Percentiles rank a stretch among this genome's conserved stretches.
These are phyloP conservation scores for Orchesella cincta DNA, from an alignment of 1,140 invertebrate genomes.

Conservation along the genomic window DNA sequence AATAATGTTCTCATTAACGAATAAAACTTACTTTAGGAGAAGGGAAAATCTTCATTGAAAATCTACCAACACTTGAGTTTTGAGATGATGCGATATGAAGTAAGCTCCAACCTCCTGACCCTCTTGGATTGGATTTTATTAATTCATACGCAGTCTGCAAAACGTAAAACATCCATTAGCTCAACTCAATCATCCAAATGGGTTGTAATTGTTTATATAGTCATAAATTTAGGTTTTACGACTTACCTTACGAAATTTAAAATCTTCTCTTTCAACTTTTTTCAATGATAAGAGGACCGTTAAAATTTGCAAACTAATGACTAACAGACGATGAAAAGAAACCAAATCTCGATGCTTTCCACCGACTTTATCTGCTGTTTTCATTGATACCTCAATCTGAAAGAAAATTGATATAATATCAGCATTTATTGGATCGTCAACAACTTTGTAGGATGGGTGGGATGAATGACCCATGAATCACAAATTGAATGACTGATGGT, in stretches of 20 bases:
- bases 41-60: conserved; percentile 75
- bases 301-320: conserved; percentile 74
- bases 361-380: conserved; percentile 5
- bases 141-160: conserved; percentile 63
- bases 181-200: neutral
- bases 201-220: neutral
- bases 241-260: conserved; percentile 51
- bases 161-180: neutral
- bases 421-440: neutral
- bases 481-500: neutral
- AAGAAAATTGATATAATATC: conserved; percentile 5
- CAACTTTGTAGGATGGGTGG: neutral
- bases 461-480: conserved; percentile 20
- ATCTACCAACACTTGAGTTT: conserved; percentile 63
- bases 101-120: conserved; percentile 71
- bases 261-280: conserved; percentile 48
- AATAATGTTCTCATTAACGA: too few relatives aligned
- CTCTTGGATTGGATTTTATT: conserved; percentile 72
- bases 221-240: neutral
- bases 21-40: conserved; percentile 63
- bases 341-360: conserved; percentile 66
- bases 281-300: conserved; percentile 54
- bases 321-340: conserved; percentile 77
- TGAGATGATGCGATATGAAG: conserved; percentile 78
- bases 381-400: conserved; percentile 28